A percentile compares a stretch with the other conserved stretches of the same genome.
Conservation (phyloP, 1,140 invertebrate genomes). For the Drosophila tani region DNA sequence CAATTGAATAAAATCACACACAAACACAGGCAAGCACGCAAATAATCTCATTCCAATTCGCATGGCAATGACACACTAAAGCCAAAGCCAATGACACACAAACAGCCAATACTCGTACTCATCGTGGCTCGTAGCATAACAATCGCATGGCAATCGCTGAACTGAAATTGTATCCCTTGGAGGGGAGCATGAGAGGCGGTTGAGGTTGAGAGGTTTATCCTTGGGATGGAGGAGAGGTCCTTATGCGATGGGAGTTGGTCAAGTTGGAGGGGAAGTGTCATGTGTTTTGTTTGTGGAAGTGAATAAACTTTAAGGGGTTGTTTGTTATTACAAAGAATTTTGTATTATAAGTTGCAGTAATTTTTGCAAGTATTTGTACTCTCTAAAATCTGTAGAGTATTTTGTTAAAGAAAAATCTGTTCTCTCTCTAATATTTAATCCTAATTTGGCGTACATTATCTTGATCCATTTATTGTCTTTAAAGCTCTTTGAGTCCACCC, state of each 20-base stretch:
- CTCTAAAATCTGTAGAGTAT: no score
- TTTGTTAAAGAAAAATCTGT: neutral
- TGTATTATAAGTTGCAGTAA: no score
- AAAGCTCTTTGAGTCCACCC: neutral
- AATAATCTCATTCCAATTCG: conserved; percentile 47
- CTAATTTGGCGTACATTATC: neutral
- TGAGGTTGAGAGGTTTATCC: neutral
- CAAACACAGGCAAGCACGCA: conserved; percentile 13
- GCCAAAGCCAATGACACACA: conserved; percentile 61
- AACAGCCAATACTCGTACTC: conserved; percentile 26
- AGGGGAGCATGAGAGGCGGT: neutral
- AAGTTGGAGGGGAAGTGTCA: neutral
- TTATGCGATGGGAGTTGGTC: neutral
- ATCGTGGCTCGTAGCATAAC: conserved; percentile 15
- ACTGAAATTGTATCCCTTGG: conserved; percentile 31
- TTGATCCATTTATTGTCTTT: neutral
- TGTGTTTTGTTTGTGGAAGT: neutral
- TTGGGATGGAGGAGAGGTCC: neutral
- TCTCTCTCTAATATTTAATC: neutral
- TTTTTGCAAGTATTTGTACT: no score
- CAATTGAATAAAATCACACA: conserved; percentile 75
- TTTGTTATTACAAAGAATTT: neutral
- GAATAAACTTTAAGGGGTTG: neutral
- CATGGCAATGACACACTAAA: conserved; percentile 79
- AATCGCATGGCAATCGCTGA: conserved; percentile 58